Conservation (phyloP, 2,113 vertebrate genomes). For the Brevimyrus niger region DNA sequence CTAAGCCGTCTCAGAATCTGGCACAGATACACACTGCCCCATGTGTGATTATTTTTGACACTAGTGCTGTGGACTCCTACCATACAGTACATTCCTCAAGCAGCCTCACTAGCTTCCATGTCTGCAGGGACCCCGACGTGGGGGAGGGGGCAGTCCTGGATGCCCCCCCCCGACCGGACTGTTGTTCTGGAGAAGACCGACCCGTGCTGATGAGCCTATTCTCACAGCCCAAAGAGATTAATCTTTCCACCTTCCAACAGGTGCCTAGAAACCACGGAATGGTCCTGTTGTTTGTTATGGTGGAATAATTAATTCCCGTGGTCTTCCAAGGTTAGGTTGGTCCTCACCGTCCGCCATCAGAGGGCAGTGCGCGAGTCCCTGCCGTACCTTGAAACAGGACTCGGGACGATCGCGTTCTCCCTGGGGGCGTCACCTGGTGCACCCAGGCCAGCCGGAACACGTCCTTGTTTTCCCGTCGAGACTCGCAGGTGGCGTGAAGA, state of each 20-base stretch:
- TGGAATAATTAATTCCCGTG: neutral
- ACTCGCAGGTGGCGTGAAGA: constrained; percentile 22
- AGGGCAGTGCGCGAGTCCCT: constrained; percentile 23
- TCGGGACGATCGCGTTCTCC: constrained; percentile 21
- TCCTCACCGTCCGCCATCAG: neutral
- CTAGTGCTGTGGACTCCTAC: constrained; percentile 24
- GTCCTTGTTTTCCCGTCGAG: constrained; percentile 25
- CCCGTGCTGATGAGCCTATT: neutral
- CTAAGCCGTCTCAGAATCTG: neutral
- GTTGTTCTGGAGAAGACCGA: neutral
- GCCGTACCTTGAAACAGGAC: constrained; percentile 30
- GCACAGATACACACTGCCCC: neutral
- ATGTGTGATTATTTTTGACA: constrained; percentile 40
- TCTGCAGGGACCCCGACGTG: constrained; percentile 28
- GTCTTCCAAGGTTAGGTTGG: neutral
- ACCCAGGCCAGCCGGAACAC: constrained; percentile 8
- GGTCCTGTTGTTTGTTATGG: neutral
- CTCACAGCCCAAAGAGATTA: neutral
- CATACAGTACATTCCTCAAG: constrained; percentile 51
- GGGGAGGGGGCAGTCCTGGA: neutral
- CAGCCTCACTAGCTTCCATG: constrained; percentile 32
- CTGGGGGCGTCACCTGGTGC: constrained; percentile 22
- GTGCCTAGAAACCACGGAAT: neutral
- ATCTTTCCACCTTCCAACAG: neutral
- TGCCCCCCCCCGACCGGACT: neutral